Conservation (phyloP, 2,797 vertebrate species). For the Anas flavirostris region DNA sequence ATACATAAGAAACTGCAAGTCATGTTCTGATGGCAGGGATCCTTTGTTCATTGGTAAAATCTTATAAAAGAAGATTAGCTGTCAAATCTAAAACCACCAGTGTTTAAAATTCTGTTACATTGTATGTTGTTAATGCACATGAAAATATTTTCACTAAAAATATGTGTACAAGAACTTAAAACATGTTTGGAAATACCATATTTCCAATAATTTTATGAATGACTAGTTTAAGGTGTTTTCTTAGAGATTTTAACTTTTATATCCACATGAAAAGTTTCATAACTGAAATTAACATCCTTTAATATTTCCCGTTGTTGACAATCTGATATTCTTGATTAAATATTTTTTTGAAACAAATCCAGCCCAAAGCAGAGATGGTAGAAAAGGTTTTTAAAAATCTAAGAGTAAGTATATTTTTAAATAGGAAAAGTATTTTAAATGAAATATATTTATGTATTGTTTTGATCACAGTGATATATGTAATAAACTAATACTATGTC, state of each 20-base stretch:
- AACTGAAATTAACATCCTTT: not conserved
- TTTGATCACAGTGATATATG: not conserved
- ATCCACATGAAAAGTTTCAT: not conserved
- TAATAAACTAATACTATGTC: not conserved
- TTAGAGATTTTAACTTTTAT: not conserved
- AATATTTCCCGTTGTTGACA: not conserved
- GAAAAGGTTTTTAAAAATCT: not conserved
- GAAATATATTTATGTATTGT: not conserved
- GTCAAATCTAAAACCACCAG: not conserved
- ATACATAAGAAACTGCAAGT: not conserved
- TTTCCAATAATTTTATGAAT: not conserved
- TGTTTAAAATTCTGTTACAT: not conserved
- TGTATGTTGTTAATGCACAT: not conserved
- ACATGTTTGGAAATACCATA: not conserved
- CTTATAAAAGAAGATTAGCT: not conserved
- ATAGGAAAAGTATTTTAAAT: not conserved
- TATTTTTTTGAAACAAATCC: not conserved
- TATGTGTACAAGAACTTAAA: not conserved
- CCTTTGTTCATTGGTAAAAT: not conserved
- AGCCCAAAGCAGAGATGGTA: not conserved
- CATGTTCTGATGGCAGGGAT: not conserved
- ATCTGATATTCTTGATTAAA: not conserved
- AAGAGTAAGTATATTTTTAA: not conserved
- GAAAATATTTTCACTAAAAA: not conserved
- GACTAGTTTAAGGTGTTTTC: not conserved